phyloP scores from a whole-genome alignment of 2,113 vertebrate genomes.

The Stigmatopora argus region DNA sequence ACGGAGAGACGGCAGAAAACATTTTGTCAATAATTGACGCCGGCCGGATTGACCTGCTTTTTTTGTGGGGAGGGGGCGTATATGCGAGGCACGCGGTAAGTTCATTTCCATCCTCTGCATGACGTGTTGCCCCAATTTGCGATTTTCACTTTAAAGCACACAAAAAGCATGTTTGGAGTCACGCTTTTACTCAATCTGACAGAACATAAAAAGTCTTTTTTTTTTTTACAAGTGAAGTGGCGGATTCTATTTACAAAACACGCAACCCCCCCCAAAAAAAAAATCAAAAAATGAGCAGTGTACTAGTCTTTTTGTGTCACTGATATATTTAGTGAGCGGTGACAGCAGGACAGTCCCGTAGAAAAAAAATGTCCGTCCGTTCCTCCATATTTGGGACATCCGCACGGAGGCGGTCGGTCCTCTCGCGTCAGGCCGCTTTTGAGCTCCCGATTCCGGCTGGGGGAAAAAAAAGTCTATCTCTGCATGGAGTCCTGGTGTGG shows the following conservation, averaged over 20 bases:
- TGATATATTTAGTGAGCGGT: slow-evolving; percentile 69
- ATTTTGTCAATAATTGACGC: slow-evolving; percentile 97
- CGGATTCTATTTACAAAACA: slow-evolving; percentile 98
- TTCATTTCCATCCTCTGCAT: slow-evolving; percentile 81
- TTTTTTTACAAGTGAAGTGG: slow-evolving; percentile 88
- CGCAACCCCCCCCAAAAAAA: slow-evolving; percentile 44
- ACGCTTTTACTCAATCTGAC: slow-evolving; percentile 96
- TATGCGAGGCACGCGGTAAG: slow-evolving; percentile 80
- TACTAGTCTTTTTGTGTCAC: slow-evolving; percentile 54
- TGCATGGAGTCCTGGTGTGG: slow-evolving; percentile 99
- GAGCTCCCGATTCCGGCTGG: slow-evolving; percentile 52
- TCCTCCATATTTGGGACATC: slow-evolving; percentile 27
- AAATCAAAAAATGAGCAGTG: slow-evolving; percentile 30
- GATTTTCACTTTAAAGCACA: slow-evolving; percentile 47
- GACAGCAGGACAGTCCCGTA: slow-evolving; percentile 50
- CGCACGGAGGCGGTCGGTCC: slow-evolving; percentile 22
- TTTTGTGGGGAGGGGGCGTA: slow-evolving; percentile 67
- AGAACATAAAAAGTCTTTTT: slow-evolving; percentile 99
- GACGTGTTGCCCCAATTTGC: slow-evolving; percentile 57
- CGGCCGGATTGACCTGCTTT: slow-evolving; percentile 83
- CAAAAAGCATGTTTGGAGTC: slow-evolving; percentile 73
- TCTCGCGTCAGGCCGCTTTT: background rate
- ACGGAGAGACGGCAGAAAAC: slow-evolving; percentile 89
- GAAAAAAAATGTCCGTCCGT: slow-evolving; percentile 17
- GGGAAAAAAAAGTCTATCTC: slow-evolving; percentile 74